Evolutionary conservation across 1,140 invertebrate genomes (phyloP).

Genomic region (Dreissena rostriformis): DNA sequence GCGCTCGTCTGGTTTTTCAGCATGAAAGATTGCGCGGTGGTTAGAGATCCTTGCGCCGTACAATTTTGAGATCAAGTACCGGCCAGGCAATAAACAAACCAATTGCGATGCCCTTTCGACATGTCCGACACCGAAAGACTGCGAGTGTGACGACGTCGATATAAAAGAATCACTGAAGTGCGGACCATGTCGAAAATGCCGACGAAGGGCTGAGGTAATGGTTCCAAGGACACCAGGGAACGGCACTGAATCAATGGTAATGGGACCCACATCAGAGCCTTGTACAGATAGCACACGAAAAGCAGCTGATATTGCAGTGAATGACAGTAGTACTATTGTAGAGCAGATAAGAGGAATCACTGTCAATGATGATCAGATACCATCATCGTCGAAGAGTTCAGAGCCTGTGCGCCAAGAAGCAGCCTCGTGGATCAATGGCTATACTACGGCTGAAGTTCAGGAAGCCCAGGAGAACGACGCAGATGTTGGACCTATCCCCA

Average conservation of each 20-base stretch:
- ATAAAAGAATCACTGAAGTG: conserved; percentile 8
- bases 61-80: conserved; percentile 47
- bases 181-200: conserved; percentile 1
- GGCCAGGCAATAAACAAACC: conserved; percentile 38
- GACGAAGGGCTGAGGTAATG: not conserved
- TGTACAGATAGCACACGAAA: not conserved
- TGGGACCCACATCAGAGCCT: not conserved
- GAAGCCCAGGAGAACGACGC: not conserved
- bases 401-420: not conserved
- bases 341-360: not conserved
- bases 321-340: not conserved
- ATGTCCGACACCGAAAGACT: not conserved
- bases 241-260: conserved; percentile 44
- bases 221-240: not conserved
- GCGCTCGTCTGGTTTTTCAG: conserved; percentile 32
- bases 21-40: conserved; percentile 65
- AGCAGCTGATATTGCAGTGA: not conserved
- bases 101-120: conserved; percentile 58
- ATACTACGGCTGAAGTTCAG: not conserved
- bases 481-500: no score
- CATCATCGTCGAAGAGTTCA: not conserved
- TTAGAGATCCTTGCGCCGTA: conserved; percentile 54
- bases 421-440: no score
- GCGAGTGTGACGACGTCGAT: not conserved
- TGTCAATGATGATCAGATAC: not conserved